phyloP scores from a whole-genome alignment of 1,140 invertebrate species.

The Zaprionus gabonicus region DNA sequence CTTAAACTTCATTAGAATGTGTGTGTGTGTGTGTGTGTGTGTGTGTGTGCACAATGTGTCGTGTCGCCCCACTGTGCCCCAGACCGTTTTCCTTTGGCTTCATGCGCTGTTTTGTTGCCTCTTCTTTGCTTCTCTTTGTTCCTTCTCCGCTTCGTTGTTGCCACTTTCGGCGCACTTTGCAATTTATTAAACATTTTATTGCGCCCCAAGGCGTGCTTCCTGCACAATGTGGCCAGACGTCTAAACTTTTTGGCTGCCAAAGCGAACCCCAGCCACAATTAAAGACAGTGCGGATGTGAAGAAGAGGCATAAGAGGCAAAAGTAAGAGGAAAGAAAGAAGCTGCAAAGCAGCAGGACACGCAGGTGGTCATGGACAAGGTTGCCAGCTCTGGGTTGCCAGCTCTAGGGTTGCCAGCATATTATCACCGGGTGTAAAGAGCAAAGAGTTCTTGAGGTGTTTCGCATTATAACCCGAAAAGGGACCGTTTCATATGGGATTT shows the following conservation, averaged over 20 bases:
- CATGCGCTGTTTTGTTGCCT: neutral
- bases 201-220: constrained; percentile 76
- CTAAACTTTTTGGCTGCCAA: constrained; percentile 22
- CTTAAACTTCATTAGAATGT: constrained; percentile 72
- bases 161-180: constrained; percentile 68
- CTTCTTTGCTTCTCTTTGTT: neutral
- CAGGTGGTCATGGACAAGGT: neutral
- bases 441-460: constrained; percentile 34
- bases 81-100: neutral
- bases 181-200: constrained; percentile 83
- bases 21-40: constrained; percentile 34
- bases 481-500: constrained; percentile 6
- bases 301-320: neutral
- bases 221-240: constrained; percentile 40
- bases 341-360: neutral
- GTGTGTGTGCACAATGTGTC: constrained; percentile 17
- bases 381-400: neutral
- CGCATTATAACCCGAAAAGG: constrained; percentile 8
- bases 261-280: constrained; percentile 28
- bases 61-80: constrained; percentile 22
- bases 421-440: constrained; percentile 14
- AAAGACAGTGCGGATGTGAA: constrained; percentile 13
- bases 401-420: neutral
- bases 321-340: neutral
- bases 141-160: constrained; percentile 17